Evolutionary conservation across 1,140 invertebrate species (phyloP), one percentile per base, ranked within the genome.

Genomic region (Dreissena polymorpha): DNA sequence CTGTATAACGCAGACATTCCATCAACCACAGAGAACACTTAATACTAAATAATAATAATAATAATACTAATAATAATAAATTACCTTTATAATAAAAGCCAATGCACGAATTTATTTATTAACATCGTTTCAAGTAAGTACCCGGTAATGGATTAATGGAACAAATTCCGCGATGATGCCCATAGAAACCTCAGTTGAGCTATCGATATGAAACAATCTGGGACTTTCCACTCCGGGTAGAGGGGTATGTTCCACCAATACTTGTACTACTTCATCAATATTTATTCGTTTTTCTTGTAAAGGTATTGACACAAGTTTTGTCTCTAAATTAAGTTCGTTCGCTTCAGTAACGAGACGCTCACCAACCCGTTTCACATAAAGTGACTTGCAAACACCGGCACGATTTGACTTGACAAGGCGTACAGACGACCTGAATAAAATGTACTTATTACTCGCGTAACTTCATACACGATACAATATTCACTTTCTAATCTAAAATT

Each of bases 381-480:
- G 83, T 0, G 87, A 84, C 72, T 90, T 90, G 14, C 89, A 89
- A 68, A 86, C 88, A 49, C 89, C 89, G 25, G 89, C 86, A 55
- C 87, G 73, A 18, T 74, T 51, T 0, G 89, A 90, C 72, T 83
- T 86, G 1, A 90, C 76, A 10, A 90, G 69, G 21, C 89, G 68
- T 25, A 87, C 89, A 72, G 72, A 82, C 25, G 83, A 86, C 14
- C 87, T 89, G 55, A 29, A 84, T 51, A 86, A 49, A 39, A 39
- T 39, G 39, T 5, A 8, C 39, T n/a, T n/a, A n/a, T n/a, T n/a
- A n/a, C 39, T 39, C 8, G 8, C 8, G 39, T 39, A 5, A 39
- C 8, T 39, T 39, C 8, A 39, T 39, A 39, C 3, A 2, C 2
- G 39, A 2, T 39, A 39, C 39, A 39, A 2, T 5, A 39, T 5